A percentile compares a stretch with the other conserved stretches of the same genome.
Conservation (phyloP, 2,797 vertebrate species). For the Pantherophis alleghaniensis region DNA sequence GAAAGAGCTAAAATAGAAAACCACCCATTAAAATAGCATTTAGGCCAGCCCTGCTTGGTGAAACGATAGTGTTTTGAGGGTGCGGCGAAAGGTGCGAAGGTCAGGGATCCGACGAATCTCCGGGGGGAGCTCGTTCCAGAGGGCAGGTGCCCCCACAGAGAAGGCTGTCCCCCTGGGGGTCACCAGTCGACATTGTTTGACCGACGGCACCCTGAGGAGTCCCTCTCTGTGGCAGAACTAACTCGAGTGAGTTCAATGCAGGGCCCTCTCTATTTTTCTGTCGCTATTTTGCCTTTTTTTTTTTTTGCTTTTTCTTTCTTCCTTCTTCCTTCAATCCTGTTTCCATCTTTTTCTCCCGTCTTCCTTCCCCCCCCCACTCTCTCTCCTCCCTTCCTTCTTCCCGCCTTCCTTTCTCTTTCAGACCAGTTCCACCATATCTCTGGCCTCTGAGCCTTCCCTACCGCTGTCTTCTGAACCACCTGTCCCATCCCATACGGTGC, state of each 20-base stretch:
- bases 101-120: too few relatives aligned
- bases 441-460: constrained; percentile 73
- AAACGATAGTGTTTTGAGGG: too few relatives aligned
- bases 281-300: not conserved
- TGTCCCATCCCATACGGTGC: constrained; percentile 42
- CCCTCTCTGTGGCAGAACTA: too few relatives aligned
- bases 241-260: constrained; percentile 1
- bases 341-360: not conserved
- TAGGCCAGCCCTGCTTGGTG: too few relatives aligned
- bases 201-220: too few relatives aligned
- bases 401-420: constrained; percentile 66
- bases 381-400: not conserved
- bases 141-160: too few relatives aligned
- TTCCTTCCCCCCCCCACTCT: not conserved
- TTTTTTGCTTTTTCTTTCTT: not conserved
- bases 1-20: too few relatives aligned
- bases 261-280: not conserved
- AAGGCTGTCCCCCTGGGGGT: too few relatives aligned
- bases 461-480: constrained; percentile 66
- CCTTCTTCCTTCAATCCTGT: constrained; percentile 19
- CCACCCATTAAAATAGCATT: too few relatives aligned
- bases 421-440: constrained; percentile 84
- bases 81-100: too few relatives aligned
- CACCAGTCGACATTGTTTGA: too few relatives aligned
- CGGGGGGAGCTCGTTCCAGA: too few relatives aligned